Evolutionary conservation across 2,113 vertebrate species (phyloP).

Genomic region (Perca fluviatilis): DNA sequence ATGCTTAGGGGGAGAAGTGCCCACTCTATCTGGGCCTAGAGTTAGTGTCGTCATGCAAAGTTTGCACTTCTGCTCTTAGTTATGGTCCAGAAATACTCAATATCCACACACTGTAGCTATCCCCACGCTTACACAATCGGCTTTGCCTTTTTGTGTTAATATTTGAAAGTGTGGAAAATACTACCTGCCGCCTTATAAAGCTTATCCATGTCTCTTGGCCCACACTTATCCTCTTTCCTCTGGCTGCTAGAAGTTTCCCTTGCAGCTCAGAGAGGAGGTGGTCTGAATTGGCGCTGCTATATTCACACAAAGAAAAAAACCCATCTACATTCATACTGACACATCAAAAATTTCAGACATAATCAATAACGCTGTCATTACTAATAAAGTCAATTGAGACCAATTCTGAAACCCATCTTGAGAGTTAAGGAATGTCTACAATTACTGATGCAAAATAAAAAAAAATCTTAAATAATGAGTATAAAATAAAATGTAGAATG

Average conservation of each 20-base stretch:
- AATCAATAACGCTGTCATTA: background rate
- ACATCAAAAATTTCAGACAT: conserved; percentile 1
- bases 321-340: background rate
- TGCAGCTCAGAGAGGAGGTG: background rate
- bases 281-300: background rate
- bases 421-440: background rate
- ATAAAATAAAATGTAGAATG: background rate
- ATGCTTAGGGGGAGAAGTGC: conserved; percentile 4
- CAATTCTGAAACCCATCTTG: background rate
- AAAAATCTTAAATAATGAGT: background rate
- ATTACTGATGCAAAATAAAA: background rate
- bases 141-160: conserved; percentile 34
- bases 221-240: conserved; percentile 20
- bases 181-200: conserved; percentile 13
- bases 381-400: background rate
- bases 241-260: background rate
- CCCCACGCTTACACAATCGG: background rate
- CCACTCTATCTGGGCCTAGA: conserved; percentile 9
- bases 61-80: conserved; percentile 10
- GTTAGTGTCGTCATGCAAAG: conserved; percentile 11
- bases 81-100: conserved; percentile 12
- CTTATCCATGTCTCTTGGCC: conserved; percentile 21
- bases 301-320: background rate
- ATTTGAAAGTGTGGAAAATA: conserved; percentile 27
- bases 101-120: conserved; percentile 4